Conservation (phyloP, 2,888 invertebrate genomes). For the Operophtera brumata region DNA sequence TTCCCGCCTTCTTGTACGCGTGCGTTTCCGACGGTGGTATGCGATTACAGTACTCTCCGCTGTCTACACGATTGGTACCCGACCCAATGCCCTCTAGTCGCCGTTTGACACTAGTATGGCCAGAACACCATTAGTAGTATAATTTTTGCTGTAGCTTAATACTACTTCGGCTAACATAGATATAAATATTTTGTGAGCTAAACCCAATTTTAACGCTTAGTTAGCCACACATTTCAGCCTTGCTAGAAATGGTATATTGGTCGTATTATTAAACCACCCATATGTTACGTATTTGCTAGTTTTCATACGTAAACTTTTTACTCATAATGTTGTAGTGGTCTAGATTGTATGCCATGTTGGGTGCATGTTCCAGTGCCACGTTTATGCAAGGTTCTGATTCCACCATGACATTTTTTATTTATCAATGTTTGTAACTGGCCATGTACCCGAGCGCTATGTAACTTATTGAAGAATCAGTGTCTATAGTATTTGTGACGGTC, state of each 20-base stretch:
- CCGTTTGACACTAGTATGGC: no score
- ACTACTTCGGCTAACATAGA: background rate
- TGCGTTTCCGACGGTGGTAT: no score
- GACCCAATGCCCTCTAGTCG: no score
- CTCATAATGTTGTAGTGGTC: constrained; percentile 52
- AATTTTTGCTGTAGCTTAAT: no score
- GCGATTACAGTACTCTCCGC: no score
- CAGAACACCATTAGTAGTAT: no score
- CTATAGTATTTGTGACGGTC: constrained; percentile 44
- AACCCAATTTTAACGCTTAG: constrained; percentile 4
- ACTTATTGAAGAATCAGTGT: constrained; percentile 34
- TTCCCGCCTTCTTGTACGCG: no score
- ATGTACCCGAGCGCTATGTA: constrained; percentile 38
- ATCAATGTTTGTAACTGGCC: background rate
- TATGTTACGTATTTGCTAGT: constrained; percentile 53
- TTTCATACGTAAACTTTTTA: constrained; percentile 65
- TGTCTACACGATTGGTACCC: no score
- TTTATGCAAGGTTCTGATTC: constrained; percentile 12
- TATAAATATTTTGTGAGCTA: constrained; percentile 6
- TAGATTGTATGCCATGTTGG: constrained; percentile 46
- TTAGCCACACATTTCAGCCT: constrained; percentile 21
- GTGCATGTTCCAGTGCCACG: constrained; percentile 34
- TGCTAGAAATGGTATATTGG: constrained; percentile 40
- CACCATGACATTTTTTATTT: constrained; percentile 25
- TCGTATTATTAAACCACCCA: constrained; percentile 32